Conservation (phyloP, 2,113 vertebrate species). For the Podarcis raffonei region DNA sequence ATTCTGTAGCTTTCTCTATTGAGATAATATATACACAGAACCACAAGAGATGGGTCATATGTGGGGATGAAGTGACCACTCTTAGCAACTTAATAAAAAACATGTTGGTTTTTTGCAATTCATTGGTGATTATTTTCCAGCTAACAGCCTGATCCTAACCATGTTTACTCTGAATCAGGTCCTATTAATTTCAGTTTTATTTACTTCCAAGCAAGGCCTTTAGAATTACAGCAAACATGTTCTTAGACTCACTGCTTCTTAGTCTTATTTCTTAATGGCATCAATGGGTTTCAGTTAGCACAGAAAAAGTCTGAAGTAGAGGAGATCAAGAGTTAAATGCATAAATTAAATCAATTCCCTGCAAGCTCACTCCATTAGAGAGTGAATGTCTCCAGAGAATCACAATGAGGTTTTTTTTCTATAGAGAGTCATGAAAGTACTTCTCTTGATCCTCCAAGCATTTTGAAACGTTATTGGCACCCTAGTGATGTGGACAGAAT, state of each 20-base stretch:
- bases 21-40: neutral
- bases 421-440: constrained; percentile 41
- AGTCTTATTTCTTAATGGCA: constrained; percentile 56
- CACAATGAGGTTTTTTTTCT: constrained; percentile 51
- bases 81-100: neutral
- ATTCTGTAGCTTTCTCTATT: neutral
- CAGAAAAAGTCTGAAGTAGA: constrained; percentile 44
- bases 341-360: constrained; percentile 54
- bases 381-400: constrained; percentile 54
- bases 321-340: constrained; percentile 60
- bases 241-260: constrained; percentile 1
- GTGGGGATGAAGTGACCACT: neutral
- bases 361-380: constrained; percentile 52
- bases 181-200: neutral
- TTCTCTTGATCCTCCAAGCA: constrained; percentile 53
- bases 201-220: neutral
- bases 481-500: constrained; percentile 54
- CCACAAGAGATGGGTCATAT: neutral
- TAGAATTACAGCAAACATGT: neutral
- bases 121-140: neutral
- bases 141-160: neutral
- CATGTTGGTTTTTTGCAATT: neutral
- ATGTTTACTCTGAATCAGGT: neutral
- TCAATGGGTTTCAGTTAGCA: constrained; percentile 58
- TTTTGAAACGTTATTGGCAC: constrained; percentile 51